Percentiles rank a stretch among this genome's conserved stretches.
phyloP scores from a whole-genome alignment of 2,888 invertebrate genomes.

The Lomographa bimaculata region DNA sequence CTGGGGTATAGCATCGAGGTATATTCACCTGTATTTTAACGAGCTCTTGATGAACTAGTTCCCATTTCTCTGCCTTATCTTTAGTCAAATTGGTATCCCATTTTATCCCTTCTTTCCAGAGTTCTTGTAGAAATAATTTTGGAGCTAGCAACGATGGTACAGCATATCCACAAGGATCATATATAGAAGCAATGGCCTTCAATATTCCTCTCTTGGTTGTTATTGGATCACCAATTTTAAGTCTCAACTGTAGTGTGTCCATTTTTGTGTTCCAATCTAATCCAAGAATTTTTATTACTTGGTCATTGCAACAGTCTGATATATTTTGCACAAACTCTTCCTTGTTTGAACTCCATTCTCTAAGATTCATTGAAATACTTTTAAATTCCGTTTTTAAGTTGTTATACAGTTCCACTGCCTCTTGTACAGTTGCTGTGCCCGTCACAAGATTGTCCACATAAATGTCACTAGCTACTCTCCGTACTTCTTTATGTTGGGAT shows the following conservation, averaged over 20 bases:
- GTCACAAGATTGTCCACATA: slow-evolving; percentile 10
- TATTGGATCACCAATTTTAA: too few species aligned
- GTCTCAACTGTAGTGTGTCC: not conserved
- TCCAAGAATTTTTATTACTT: not conserved
- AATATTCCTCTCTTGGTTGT: slow-evolving; percentile 23
- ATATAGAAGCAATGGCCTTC: slow-evolving; percentile 19
- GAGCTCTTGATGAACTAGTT: not conserved
- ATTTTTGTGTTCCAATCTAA: not conserved
- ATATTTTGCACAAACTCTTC: not conserved
- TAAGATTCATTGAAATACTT: slow-evolving; percentile 1
- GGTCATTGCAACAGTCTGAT: not conserved
- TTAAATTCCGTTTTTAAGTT: not conserved
- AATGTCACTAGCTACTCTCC: too few species aligned
- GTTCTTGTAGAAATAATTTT: slow-evolving; percentile 22
- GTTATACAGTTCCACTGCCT: not conserved
- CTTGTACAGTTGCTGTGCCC: not conserved
- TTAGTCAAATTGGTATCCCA: slow-evolving; percentile 26
- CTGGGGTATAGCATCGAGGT: not conserved
- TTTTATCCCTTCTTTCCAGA: slow-evolving; percentile 17
- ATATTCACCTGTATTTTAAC: not conserved
- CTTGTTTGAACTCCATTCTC: slow-evolving; percentile 5
- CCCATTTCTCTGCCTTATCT: not conserved
- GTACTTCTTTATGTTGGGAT: not conserved
- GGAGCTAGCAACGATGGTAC: slow-evolving; percentile 22
- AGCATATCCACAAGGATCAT: slow-evolving; percentile 26